Evolutionary conservation across 2,113 vertebrate genomes (phyloP).

Genomic region (Numida meleagris): DNA sequence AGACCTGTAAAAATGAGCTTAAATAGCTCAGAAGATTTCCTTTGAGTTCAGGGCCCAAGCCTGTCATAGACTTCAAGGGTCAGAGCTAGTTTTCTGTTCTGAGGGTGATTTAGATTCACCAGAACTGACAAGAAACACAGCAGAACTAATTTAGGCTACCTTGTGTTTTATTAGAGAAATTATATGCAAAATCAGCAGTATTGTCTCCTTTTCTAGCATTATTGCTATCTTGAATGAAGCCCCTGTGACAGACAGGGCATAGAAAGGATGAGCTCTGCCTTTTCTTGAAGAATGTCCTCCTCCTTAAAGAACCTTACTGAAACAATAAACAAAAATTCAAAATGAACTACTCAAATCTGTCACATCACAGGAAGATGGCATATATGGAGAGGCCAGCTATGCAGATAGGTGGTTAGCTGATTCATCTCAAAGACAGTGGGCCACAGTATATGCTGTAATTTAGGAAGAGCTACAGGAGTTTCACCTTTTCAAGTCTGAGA

Average conservation of each 20-base stretch:
- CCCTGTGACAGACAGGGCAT: neutral
- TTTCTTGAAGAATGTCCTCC: neutral
- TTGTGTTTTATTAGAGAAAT: neutral
- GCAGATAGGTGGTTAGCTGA: neutral
- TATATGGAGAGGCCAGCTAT: neutral
- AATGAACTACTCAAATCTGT: neutral
- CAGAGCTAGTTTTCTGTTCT: neutral
- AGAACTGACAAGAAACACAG: neutral
- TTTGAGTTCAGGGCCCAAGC: neutral
- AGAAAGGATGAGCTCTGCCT: neutral
- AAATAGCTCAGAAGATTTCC: neutral
- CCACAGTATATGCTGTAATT: neutral
- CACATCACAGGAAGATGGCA: neutral
- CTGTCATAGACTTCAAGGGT: neutral
- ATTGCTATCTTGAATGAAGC: neutral
- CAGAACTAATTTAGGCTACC: neutral
- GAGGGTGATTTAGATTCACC: neutral
- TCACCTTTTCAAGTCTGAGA: neutral
- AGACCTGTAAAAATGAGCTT: neutral
- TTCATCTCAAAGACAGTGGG: neutral
- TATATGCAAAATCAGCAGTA: neutral
- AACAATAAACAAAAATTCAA: neutral
- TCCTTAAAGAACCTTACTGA: neutral
- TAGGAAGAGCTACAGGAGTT: neutral
- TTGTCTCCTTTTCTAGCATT: neutral